These are phyloP conservation scores for Indri indri DNA, from an alignment of 2,113 vertebrate species.

Conservation along the genomic window DNA sequence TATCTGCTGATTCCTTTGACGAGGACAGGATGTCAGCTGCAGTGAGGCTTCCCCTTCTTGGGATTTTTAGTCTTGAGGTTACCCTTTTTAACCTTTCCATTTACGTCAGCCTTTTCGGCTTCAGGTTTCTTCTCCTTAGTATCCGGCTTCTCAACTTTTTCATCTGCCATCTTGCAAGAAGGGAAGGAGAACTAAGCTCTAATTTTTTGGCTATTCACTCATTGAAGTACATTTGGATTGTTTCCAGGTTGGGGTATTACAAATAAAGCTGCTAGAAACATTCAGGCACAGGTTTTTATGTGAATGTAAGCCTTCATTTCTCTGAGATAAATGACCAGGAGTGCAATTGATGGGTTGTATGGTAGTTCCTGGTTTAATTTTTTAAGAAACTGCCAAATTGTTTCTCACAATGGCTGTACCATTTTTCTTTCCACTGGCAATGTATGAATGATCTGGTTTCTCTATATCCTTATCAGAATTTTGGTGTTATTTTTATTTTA, in stretches of 20 bases:
- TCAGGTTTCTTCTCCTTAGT: no score
- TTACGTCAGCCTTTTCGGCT: no score
- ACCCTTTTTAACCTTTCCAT: no score
- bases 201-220: background rate
- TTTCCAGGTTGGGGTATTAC: background rate
- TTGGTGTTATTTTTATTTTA: background rate
- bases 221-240: background rate
- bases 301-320: background rate
- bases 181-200: no score
- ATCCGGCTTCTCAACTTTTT: no score
- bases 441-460: background rate
- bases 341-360: background rate
- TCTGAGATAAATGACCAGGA: background rate
- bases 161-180: no score
- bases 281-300: background rate
- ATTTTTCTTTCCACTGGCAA: background rate
- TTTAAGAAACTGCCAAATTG: background rate
- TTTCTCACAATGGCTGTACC: background rate
- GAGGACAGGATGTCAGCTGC: no score
- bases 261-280: conserved; percentile 24
- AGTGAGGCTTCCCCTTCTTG: no score
- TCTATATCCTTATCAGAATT: background rate
- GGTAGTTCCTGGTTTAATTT: background rate
- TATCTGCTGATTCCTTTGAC: no score
- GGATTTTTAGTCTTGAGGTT: no score